Percentiles rank a stretch among this genome's conserved stretches.
Evolutionary conservation across 2,888 invertebrate species (phyloP).

Genomic region (Euphydryas editha): DNA sequence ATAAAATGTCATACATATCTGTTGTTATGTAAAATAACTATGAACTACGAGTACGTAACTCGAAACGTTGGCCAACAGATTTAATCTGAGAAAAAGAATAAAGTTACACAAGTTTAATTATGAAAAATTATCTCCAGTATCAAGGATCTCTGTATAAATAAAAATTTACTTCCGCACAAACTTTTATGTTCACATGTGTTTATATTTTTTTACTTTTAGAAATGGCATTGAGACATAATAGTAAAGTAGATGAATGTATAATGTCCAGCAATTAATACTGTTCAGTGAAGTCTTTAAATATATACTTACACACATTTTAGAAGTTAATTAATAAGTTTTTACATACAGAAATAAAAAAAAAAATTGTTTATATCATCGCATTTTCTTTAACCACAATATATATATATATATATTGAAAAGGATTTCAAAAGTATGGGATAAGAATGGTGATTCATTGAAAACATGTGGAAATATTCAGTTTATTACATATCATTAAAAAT

Average conservation of each 20-base stretch:
- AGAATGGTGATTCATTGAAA: neutral
- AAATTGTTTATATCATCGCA: neutral
- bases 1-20: neutral
- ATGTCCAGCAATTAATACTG: conserved; percentile 21
- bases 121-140: conserved; percentile 19
- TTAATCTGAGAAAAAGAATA: neutral
- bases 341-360: neutral
- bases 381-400: neutral
- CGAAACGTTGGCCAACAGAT: neutral
- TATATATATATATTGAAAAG: neutral
- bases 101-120: conserved; percentile 1
- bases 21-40: neutral
- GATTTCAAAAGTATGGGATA: neutral
- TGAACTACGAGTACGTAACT: neutral
- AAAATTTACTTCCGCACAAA: conserved; percentile 27
- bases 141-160: conserved; percentile 31
- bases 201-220: conserved; percentile 22
- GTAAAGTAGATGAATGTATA: conserved; percentile 21
- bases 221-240: conserved; percentile 27
- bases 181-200: conserved; percentile 21
- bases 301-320: conserved; percentile 8
- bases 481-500: neutral
- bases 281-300: conserved; percentile 16
- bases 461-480: neutral
- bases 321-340: conserved; percentile 14